phyloP scores from a whole-genome alignment of 2,797 vertebrate species.

The Podarcis lilfordi region DNA sequence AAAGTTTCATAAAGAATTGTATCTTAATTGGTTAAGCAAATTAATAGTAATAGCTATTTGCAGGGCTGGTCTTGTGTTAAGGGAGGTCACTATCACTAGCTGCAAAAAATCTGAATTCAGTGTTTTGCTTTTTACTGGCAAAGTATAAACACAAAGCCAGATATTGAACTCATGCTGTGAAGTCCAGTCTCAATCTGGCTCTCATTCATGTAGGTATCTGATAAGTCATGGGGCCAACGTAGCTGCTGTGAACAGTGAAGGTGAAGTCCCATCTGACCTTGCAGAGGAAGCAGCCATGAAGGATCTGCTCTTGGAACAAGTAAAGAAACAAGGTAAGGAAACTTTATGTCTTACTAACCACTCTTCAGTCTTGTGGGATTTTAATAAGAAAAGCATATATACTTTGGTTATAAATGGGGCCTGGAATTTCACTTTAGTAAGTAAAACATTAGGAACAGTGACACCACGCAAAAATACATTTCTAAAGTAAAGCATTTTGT shows the following conservation, averaged over 20 bases:
- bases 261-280: slow-evolving; percentile 81
- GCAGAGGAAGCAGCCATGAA: slow-evolving; percentile 82
- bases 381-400: neutral
- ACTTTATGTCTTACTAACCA: rapidly evolving
- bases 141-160: slow-evolving; percentile 2
- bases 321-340: slow-evolving; percentile 79
- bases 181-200: slow-evolving; percentile 21
- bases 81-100: neutral
- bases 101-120: slow-evolving; percentile 24
- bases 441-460: neutral
- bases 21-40: neutral
- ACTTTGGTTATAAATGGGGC: neutral
- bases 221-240: slow-evolving; percentile 79
- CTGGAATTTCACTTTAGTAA: neutral
- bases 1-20: neutral
- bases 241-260: slow-evolving; percentile 80
- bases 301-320: slow-evolving; percentile 82
- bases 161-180: neutral
- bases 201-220: slow-evolving; percentile 72
- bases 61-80: neutral
- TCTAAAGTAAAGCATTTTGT: neutral
- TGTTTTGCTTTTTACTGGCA: neutral
- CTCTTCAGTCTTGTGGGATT: neutral
- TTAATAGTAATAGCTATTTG: neutral
- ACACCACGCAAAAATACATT: neutral